Conservation (phyloP, 2,888 invertebrate genomes). For the Drosophila barbarae region DNA sequence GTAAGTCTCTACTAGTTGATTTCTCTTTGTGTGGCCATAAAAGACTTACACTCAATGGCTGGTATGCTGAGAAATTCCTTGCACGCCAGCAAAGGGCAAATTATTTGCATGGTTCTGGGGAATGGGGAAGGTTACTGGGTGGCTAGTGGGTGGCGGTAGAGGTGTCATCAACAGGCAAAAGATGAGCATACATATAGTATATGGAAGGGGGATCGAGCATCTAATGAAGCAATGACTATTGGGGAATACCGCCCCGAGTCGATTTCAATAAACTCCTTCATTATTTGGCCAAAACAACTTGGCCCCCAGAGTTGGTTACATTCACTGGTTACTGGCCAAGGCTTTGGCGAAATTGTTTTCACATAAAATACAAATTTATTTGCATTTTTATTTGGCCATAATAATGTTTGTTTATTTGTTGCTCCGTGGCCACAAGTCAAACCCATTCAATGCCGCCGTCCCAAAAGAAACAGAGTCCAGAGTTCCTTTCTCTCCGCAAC, state of each 20-base stretch:
- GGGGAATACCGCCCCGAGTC: slow-evolving; percentile 36
- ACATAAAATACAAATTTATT: slow-evolving; percentile 74
- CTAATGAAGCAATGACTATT: slow-evolving; percentile 50
- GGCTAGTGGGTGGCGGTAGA: slow-evolving; percentile 6
- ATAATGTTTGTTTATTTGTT: slow-evolving; percentile 70
- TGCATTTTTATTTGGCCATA: slow-evolving; percentile 75
- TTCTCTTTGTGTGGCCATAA: slow-evolving; percentile 43
- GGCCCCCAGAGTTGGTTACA: slow-evolving; percentile 26
- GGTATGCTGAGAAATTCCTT: slow-evolving; percentile 62
- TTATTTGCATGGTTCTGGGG: slow-evolving; percentile 58
- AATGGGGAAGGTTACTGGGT: not conserved
- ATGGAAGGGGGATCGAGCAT: slow-evolving; percentile 1
- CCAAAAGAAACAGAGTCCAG: slow-evolving; percentile 47
- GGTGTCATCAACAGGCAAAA: slow-evolving; percentile 40
- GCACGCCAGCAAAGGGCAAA: slow-evolving; percentile 62
- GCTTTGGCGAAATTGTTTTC: slow-evolving; percentile 68
- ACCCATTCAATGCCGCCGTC: slow-evolving; percentile 35
- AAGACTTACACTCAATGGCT: slow-evolving; percentile 51
- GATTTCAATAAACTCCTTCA: slow-evolving; percentile 70
- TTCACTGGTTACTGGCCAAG: slow-evolving; percentile 15
- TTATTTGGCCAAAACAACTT: slow-evolving; percentile 45
- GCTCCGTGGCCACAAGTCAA: slow-evolving; percentile 51
- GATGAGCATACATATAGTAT: too few relatives aligned
- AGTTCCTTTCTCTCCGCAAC: slow-evolving; percentile 25
- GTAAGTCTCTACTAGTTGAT: not conserved